Base-by-base conservation (phyloP, 2,888 invertebrate species). In the Agriopis marginaria region DNA sequence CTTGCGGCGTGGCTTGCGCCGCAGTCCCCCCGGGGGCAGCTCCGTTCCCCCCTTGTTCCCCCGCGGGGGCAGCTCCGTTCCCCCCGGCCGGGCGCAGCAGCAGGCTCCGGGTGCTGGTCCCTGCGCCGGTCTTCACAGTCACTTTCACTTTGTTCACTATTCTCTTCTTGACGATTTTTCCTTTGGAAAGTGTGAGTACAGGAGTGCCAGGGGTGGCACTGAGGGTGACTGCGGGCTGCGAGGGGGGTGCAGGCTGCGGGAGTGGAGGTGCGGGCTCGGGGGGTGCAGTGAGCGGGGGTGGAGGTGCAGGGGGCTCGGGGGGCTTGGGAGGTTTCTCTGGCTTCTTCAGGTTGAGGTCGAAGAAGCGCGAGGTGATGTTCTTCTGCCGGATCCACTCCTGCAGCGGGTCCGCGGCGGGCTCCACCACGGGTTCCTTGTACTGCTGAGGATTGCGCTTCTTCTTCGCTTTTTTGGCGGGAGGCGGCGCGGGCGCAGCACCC, bases 361-460 rank as follows among this genome's bases (percentile, higher is more conserved):
- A 79, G 71, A 74, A 76, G 45, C 77, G 61, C 0, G 70, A 71
- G 53, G 68, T 73, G 40, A 77, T 14, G 17, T 67, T 72, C 69
- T 79, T 79, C 68, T 79, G 75, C 0, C 78, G 70, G 54, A 72
- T 70, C 79, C 79, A 79, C 55, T 79, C 79, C 53, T 66, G 54
- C 23, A 75, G 54, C 5, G 68, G 66, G 47, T 70, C 73, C 17
- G 6, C 3, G 11, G 7, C 32, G 4, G 65, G 49, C 23, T 7
- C n/a, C 0, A 12, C 8, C 9, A 3, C 8, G 4, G 11, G 12
- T n/a, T 7, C 9, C 9, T 32, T n/a, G 12, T 9, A 8, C 10
- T 9, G 17, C 9, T 4, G 9, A 0, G 12, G 53, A 11, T 11
- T 11, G 12, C 53, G 32, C 23, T 14, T 39, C 4, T 5, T 10